Conservation (phyloP, 2,888 invertebrate species). For the Xestia rhomboidea region DNA sequence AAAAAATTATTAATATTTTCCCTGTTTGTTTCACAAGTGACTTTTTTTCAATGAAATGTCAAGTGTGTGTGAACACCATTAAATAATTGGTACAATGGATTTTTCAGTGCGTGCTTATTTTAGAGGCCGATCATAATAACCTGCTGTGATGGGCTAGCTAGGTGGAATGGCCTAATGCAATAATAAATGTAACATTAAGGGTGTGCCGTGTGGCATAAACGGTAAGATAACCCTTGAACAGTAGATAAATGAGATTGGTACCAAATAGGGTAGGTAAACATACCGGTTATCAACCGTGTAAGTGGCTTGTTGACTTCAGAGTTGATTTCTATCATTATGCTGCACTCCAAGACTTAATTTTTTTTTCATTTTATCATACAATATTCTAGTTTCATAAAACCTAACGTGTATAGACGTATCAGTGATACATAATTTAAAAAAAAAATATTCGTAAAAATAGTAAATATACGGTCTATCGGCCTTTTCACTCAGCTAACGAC, state of each 20-base stretch:
- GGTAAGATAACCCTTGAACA: constrained; percentile 21
- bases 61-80: background rate
- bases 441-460: background rate
- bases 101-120: background rate
- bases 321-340: background rate
- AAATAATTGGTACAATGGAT: background rate
- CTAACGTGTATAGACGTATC: constrained; percentile 1
- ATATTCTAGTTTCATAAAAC: constrained; percentile 4
- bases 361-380: background rate
- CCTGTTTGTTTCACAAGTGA: background rate
- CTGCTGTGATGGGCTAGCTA: background rate
- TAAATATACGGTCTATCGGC: background rate
- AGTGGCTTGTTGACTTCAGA: constrained; percentile 1
- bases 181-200: background rate
- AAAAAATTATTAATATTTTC: background rate
- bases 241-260: constrained; percentile 8
- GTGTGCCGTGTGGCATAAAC: constrained; percentile 4
- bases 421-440: background rate
- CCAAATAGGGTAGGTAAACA: background rate
- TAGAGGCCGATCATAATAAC: background rate
- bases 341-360: background rate
- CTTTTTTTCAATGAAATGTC: background rate
- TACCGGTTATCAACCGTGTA: background rate
- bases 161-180: background rate
- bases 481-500: background rate